phyloP scores from a whole-genome alignment of 2,113 vertebrate species.

The Eulacestoma nigropectus region DNA sequence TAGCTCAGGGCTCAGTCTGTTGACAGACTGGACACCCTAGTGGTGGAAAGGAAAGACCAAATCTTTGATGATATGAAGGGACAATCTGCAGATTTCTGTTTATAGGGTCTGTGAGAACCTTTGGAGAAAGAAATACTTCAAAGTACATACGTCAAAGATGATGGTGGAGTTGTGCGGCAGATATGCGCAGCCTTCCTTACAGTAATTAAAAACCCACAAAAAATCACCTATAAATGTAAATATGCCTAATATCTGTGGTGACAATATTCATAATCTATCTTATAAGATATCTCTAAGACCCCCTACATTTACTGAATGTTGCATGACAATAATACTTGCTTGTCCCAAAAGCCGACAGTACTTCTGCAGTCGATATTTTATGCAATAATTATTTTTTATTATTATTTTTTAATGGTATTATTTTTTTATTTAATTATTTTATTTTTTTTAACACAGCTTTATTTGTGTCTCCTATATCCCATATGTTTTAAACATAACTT shows the following conservation, averaged over 20 bases:
- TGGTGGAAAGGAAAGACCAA: background rate
- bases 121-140: background rate
- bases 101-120: background rate
- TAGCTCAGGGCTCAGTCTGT: background rate
- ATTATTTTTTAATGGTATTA: no score
- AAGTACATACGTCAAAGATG: background rate
- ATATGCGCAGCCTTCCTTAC: background rate
- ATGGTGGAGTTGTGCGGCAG: background rate
- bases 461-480: background rate
- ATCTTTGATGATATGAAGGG: background rate
- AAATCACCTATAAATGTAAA: background rate
- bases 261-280: background rate
- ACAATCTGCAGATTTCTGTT: background rate
- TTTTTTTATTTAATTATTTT: no score
- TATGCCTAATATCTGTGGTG: background rate
- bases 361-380: background rate
- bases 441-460: background rate
- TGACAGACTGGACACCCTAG: background rate
- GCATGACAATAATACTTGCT: no score
- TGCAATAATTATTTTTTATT: no score
- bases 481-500: background rate
- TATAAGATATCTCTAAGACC: background rate
- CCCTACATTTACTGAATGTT: background rate
- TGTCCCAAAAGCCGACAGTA: background rate
- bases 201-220: background rate